These are phyloP conservation scores for Crossaster papposus DNA, from an alignment of 53 echinoderm and acorn worm species.

Conservation along the genomic window DNA sequence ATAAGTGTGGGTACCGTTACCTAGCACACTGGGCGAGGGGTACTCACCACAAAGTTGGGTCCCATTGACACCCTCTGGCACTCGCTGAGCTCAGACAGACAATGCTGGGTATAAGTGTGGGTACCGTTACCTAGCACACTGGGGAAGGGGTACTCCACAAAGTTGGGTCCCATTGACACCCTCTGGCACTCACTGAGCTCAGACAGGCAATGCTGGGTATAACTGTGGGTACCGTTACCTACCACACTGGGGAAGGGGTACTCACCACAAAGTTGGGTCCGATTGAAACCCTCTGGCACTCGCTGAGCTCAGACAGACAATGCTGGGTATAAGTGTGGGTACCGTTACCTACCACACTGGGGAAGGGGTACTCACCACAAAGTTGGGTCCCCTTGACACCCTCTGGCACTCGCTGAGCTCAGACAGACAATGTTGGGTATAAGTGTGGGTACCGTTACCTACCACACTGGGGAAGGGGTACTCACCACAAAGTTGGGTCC, in stretches of 20 bases:
- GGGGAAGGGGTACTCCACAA: constrained; percentile 59
- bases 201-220: too few relatives aligned
- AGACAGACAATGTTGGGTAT: constrained; percentile 58
- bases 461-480: neutral
- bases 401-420: constrained; percentile 61
- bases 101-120: constrained; percentile 67
- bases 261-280: constrained; percentile 81
- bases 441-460: constrained; percentile 66
- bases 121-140: constrained; percentile 19
- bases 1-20: constrained; percentile 70
- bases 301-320: constrained; percentile 63
- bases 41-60: constrained; percentile 77
- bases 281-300: constrained; percentile 55
- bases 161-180: constrained; percentile 77
- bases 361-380: constrained; percentile 70
- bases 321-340: constrained; percentile 66
- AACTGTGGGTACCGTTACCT: too few relatives aligned
- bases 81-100: constrained; percentile 61
- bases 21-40: too few relatives aligned
- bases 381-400: constrained; percentile 67
- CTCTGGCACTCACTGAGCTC: too few relatives aligned
- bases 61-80: constrained; percentile 62
- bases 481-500: constrained; percentile 82
- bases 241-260: too few relatives aligned
- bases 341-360: too few relatives aligned